phyloP scores from a whole-genome alignment of 2,888 invertebrate species.

The Xanthia togata region DNA sequence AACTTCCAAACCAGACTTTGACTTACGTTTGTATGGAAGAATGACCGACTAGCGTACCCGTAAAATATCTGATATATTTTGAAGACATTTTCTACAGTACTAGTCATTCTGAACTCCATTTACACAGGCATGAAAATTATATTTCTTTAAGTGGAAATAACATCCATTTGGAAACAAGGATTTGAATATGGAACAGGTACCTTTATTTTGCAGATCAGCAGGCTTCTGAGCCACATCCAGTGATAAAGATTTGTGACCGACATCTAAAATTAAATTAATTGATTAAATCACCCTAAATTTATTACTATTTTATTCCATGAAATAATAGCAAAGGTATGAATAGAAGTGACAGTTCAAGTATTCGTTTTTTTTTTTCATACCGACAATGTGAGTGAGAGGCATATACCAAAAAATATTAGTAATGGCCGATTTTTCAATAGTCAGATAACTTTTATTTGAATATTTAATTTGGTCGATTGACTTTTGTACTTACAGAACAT shows the following conservation, averaged over 20 bases:
- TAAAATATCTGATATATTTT: too few species aligned
- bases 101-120: too few species aligned
- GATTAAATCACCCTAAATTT: background rate
- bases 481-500: too few species aligned
- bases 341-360: background rate
- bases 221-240: constrained; percentile 75
- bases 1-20: too few species aligned
- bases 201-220: constrained; percentile 76
- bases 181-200: constrained; percentile 56
- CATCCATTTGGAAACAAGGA: too few species aligned
- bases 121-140: too few species aligned
- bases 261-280: constrained; percentile 70
- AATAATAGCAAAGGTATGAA: background rate
- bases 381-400: background rate
- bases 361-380: background rate
- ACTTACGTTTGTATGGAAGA: too few species aligned
- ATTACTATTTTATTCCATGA: background rate
- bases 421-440: background rate
- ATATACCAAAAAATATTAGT: background rate
- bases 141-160: too few species aligned
- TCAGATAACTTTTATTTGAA: too few species aligned
- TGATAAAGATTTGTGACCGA: constrained; percentile 73
- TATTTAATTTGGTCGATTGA: too few species aligned
- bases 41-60: too few species aligned
- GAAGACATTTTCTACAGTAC: too few species aligned